Evolutionary conservation across 1,140 invertebrate genomes (phyloP).

Genomic region (Tyrophagus putrescentiae): DNA sequence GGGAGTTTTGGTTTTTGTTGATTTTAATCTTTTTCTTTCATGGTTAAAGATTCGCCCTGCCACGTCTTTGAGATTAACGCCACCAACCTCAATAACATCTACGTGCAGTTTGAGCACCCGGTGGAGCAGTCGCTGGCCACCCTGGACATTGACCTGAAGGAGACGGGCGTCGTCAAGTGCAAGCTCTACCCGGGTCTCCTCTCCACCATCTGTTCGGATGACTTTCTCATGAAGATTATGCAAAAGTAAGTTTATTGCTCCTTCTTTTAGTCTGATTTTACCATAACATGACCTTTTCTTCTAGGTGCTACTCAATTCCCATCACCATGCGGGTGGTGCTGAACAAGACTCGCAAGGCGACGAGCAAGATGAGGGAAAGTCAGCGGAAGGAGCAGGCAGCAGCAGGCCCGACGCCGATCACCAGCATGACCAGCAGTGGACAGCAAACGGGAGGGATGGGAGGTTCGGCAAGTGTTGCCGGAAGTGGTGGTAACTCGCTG

Average conservation of each 20-base stretch:
- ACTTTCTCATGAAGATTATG: constrained; percentile 65
- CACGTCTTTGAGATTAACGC: constrained; percentile 82
- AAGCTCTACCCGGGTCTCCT: constrained; percentile 45
- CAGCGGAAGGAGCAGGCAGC: background rate
- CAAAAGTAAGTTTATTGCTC: constrained; percentile 44
- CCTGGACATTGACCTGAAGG: constrained; percentile 68
- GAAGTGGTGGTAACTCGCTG: no score
- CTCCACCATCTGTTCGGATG: constrained; percentile 40
- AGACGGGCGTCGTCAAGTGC: constrained; percentile 54
- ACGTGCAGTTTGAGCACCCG: constrained; percentile 79
- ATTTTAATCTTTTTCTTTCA: background rate
- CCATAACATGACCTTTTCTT: constrained; percentile 26
- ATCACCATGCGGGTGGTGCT: constrained; percentile 61
- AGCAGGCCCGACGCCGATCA: constrained; percentile 25
- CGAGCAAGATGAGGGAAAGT: constrained; percentile 36
- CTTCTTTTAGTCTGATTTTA: constrained; percentile 15
- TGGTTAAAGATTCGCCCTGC: constrained; percentile 1
- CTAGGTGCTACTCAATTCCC: constrained; percentile 70
- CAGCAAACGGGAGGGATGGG: no score
- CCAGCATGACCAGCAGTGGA: no score
- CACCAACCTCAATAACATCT: constrained; percentile 65
- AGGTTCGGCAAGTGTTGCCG: no score
- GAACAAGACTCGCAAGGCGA: background rate
- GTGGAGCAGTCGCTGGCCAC: constrained; percentile 79
- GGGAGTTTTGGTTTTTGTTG: background rate